Base-by-base conservation (phyloP, 2,113 vertebrate genomes). In the Microtus oregoni region DNA sequence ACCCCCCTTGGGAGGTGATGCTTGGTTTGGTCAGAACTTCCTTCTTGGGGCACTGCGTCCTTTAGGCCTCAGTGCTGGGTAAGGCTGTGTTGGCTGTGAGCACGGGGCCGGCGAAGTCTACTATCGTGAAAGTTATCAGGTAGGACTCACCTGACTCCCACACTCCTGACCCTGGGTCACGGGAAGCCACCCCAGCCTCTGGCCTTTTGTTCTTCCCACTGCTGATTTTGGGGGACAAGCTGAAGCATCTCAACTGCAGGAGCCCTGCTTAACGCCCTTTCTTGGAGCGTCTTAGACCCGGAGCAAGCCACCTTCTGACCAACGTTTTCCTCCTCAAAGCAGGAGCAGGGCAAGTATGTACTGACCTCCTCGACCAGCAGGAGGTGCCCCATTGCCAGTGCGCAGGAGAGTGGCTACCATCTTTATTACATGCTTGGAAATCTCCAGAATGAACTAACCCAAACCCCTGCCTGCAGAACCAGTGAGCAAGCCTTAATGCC, bases 371-470 rank as follows among this genome's bases (percentile, higher is more conserved):
- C 65, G 30, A 82, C 50, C 75, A 67, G 68, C 24, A 0, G 0
- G 63, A 68, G 41, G 11, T n/a, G 30, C 52, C 20, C 5, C n/a
- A 28, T 12, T 13, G 5, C 35, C 41, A 8, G n/a, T 3, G 44
- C 58, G 15, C 1, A 5, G 15, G 11, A 38, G 79, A 86, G 28
- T 55, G 68, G 19, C 7, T 58, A 73, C 58, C 2, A 10, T 22
- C 65, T 77, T 96, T 83, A 90, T 47, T 14, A 35, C 7, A 67
- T 0, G 11, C 63, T 65, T 30, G 38, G 38, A 75, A 76, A 86
- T 30, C 58, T 89, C 63, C 12, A 28, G 75, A 85, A 91, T 73
- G 17, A 97, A 78, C 87, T 76, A 88, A 89, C 73, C 86, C 86
- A 96, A 92, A 95, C 92, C 58, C 61, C 32, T 10, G 41, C 68